Evolutionary conservation across 2,888 invertebrate species (phyloP), one percentile per base, ranked within the genome.

Genomic region (Podotricha telesiphe): DNA sequence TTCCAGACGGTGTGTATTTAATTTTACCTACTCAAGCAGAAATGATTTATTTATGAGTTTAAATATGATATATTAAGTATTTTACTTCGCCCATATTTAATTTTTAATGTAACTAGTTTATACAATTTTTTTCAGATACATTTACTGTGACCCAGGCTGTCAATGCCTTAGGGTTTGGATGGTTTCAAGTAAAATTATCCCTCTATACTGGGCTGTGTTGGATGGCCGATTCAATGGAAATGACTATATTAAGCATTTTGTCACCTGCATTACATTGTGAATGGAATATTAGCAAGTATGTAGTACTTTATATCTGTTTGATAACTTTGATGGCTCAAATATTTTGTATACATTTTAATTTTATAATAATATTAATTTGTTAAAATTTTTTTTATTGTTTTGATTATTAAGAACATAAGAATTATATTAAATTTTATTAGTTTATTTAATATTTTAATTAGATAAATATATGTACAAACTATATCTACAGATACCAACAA

Each of bases 221-320:
- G 98, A 99, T 98, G 98, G 98, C 98, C 0, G 99, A 99, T 86
- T 98, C 98, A 67, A 99, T 99, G 98, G 99, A 99, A 91, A 99
- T 99, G 97, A 99, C 98, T 82, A 98, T 99, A 79, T 91, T 99
- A 47, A 98, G 98, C 77, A 98, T 99, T 73, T 90, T 99, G 48
- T 97, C 98, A 17, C 98, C 99, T 13, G 98, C 98, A 0, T 91
- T 99, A 65, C 98, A 98, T 82, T 99, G 99, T 86, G 97, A 97
- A 85, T 99, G 99, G 99, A 96, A 96, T 80, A 96, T 99, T 74
- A 95, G 96, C 80, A 94, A 94, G 94, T 94, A 80, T n/a, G n/a
- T 2, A 58, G 56, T 13, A 20, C 1, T 34, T 17, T 13, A 6
- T 34, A 34, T 4, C 1, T 34, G 4, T 34, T 4, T n/a, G n/a